Evolutionary conservation across 1,140 invertebrate genomes (phyloP).

Genomic region (Ridgeia piscesae): DNA sequence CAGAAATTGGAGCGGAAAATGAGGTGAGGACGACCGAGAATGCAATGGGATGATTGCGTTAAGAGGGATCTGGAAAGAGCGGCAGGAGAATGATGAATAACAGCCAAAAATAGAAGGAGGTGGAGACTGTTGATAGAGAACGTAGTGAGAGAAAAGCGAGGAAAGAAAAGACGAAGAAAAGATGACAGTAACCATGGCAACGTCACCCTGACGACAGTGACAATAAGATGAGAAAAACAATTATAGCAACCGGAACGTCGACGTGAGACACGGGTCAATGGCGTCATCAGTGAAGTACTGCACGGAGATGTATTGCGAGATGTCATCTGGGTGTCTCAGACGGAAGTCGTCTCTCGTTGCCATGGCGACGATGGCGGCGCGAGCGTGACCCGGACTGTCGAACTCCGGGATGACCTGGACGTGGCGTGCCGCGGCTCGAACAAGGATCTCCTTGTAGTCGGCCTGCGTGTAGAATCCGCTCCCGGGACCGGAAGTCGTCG

Average conservation of each 20-base stretch:
- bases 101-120: too few species aligned
- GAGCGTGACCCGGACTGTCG: slow-evolving; percentile 49
- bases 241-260: slow-evolving; percentile 33
- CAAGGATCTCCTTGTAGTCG: slow-evolving; percentile 46
- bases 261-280: slow-evolving; percentile 50
- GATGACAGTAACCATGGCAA: too few species aligned
- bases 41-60: too few species aligned
- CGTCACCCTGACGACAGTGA: too few species aligned
- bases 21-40: too few species aligned
- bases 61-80: too few species aligned
- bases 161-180: too few species aligned
- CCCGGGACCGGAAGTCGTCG: slow-evolving; percentile 31
- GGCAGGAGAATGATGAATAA: too few species aligned
- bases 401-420: slow-evolving; percentile 48
- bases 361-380: slow-evolving; percentile 44
- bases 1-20: too few species aligned
- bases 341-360: slow-evolving; percentile 15
- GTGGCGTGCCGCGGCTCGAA: slow-evolving; percentile 39
- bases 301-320: slow-evolving; percentile 43
- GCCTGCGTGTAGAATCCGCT: slow-evolving; percentile 45
- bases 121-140: too few species aligned
- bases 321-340: slow-evolving; percentile 44
- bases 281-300: slow-evolving; percentile 51
- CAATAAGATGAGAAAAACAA: too few species aligned
- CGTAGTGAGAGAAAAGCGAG: too few species aligned